Evolutionary conservation across 1,140 invertebrate genomes (phyloP).

Genomic region (Proales similis): DNA sequence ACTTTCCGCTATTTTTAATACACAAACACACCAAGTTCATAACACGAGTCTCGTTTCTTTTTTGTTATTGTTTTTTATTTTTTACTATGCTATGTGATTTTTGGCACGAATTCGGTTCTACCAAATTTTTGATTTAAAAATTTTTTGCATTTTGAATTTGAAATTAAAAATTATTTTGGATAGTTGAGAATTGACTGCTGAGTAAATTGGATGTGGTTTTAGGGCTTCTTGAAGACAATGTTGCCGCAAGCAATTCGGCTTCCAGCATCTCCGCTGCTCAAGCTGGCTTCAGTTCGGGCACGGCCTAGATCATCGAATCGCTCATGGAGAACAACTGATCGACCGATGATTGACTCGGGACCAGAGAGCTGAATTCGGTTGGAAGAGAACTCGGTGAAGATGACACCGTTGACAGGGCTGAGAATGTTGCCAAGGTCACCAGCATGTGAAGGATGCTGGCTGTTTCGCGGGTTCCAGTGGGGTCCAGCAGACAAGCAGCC

Average conservation of each 20-base stretch:
- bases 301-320: constrained; percentile 56
- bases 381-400: constrained; percentile 69
- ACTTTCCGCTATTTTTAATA: too few relatives aligned
- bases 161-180: constrained; percentile 6
- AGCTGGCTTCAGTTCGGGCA: constrained; percentile 53
- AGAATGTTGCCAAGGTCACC: constrained; percentile 86
- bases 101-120: neutral
- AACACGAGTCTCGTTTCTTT: neutral
- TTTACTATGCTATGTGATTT: neutral
- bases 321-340: constrained; percentile 62
- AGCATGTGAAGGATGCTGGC: constrained; percentile 81
- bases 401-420: constrained; percentile 64
- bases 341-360: constrained; percentile 71
- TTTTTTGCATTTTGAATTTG: neutral
- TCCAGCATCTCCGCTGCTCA: constrained; percentile 57
- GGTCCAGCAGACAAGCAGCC: constrained; percentile 61
- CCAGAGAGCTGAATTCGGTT: constrained; percentile 66
- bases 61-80: neutral
- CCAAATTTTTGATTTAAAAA: neutral
- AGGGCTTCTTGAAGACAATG: constrained; percentile 43
- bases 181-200: too few relatives aligned
- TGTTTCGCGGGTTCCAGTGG: constrained; percentile 82
- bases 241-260: constrained; percentile 55
- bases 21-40: too few relatives aligned
- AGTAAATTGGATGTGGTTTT: constrained; percentile 1